Evolutionary conservation across 2,113 vertebrate species (phyloP), one percentile per base, ranked within the genome.

Genomic region (Gymnogyps californianus): DNA sequence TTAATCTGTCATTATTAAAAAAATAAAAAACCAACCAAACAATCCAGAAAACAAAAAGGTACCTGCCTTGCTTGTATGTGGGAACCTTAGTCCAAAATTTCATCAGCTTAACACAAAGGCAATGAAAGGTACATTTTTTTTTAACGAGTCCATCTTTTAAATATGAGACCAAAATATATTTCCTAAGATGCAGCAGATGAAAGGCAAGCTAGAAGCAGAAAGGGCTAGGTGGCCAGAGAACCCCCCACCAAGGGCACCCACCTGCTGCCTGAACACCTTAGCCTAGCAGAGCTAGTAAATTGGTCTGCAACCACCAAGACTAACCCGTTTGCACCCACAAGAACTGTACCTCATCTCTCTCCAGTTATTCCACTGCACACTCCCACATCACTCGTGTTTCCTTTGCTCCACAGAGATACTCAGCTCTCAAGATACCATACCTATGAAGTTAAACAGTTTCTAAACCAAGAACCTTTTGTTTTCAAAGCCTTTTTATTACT

Each of bases 361-460:
- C 29, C 82, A 40, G 25, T 21, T 19, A 51, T 4, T 18, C 18
- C 31, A 5, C 20, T 20, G 16, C 65, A 75, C 59, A 29, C 19
- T 38, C 52, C 38, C 64, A 16, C 3, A 24, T 25, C 58, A 49
- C 28, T 10, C 1, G 1, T 2, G 0, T 16, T 21, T 31, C 44
- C 75, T 52, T 20, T 11, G 22, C 62, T 62, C 42, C 40, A 28
- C 81, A 55, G 47, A 72, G 34, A 40, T 4, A 58, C 19, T 13
- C 13, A 6, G 9, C 71, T 70, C 55, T 62, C 34, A n/a, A 32
- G 16, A 46, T 3, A n/a, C 32, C 57, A 31, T 2, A 64, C 16
- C 40, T 49, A 58, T 40, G 13, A 42, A 83, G 12, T 2, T 16
- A 44, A 88, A 52, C 49, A 1, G 0, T 31, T 57, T 36, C 54